A percentile compares a stretch with the other conserved stretches of the same genome.
Conservation (phyloP, 2,888 invertebrate genomes). For the Nebria brevicollis region DNA sequence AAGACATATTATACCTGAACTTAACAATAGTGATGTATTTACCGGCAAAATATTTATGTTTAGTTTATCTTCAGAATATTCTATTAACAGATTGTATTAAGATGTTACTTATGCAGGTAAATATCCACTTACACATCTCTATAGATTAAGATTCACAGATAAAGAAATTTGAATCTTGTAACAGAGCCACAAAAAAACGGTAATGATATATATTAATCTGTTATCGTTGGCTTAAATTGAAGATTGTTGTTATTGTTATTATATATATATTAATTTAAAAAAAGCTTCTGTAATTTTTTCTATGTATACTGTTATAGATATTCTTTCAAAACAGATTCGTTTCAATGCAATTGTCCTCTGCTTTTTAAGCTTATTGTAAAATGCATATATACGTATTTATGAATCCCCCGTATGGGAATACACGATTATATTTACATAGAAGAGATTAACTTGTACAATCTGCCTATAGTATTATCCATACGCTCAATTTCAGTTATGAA, state of each 20-base stretch:
- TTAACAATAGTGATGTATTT: constrained; percentile 17
- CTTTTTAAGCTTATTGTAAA: background rate
- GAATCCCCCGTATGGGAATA: background rate
- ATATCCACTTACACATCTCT: background rate
- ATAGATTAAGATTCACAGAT: background rate
- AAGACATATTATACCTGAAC: constrained; percentile 14
- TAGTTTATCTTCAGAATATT: constrained; percentile 13
- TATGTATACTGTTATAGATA: no score
- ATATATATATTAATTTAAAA: no score
- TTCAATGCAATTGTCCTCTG: background rate
- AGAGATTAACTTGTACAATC: constrained; percentile 41
- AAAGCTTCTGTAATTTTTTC: no score
- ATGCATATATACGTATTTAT: constrained; percentile 25
- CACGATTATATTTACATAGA: constrained; percentile 35
- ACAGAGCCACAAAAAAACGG: no score
- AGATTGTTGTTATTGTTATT: no score
- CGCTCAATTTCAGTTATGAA: constrained; percentile 40
- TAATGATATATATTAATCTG: no score
- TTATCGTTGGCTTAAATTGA: no score
- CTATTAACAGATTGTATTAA: constrained; percentile 4
- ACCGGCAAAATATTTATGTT: constrained; percentile 25
- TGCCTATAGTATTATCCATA: constrained; percentile 34
- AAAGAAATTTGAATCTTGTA: no score
- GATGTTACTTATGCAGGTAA: constrained; percentile 4
- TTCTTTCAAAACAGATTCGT: background rate